These are phyloP conservation scores for Chondrilla cf. caribensis DNA, from an alignment of 37 sponge, comb jelly and placozoan genomes.

Conservation along the genomic window DNA sequence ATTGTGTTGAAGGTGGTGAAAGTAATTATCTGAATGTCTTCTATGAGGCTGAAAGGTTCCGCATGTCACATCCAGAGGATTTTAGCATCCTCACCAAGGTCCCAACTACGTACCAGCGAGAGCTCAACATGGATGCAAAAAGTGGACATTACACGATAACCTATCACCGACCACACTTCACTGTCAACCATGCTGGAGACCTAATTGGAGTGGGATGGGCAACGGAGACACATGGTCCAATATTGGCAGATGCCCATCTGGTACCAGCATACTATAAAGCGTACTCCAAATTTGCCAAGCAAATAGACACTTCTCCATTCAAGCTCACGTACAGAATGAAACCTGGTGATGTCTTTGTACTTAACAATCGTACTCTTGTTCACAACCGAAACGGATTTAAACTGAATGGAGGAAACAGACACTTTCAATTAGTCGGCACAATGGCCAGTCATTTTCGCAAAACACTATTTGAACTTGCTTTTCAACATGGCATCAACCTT, in stretches of 20 bases:
- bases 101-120: conserved; percentile 64
- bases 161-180: conserved; percentile 58
- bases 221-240: conserved; percentile 45
- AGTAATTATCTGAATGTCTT: conserved; percentile 41
- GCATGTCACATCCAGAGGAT: conserved; percentile 29
- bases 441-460: not conserved
- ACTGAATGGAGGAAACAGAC: conserved; percentile 50
- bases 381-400: conserved; percentile 48
- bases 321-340: conserved; percentile 9
- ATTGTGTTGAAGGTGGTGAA: conserved; percentile 64
- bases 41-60: conserved; percentile 55
- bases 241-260: not conserved
- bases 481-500: not conserved
- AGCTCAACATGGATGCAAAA: not conserved
- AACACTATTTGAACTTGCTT: not conserved
- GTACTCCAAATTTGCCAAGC: conserved; percentile 18
- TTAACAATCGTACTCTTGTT: conserved; percentile 58
- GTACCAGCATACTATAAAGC: conserved; percentile 53
- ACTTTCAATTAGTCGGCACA: not conserved
- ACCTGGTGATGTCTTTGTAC: conserved; percentile 47
- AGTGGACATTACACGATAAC: no score
- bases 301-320: conserved; percentile 11
- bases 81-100: conserved; percentile 48
- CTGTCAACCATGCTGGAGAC: conserved; percentile 20
- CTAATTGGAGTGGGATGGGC: conserved; percentile 43